These are phyloP conservation scores for Lampropteryx suffumata DNA, from an alignment of 2,888 invertebrate species.

Conservation along the genomic window DNA sequence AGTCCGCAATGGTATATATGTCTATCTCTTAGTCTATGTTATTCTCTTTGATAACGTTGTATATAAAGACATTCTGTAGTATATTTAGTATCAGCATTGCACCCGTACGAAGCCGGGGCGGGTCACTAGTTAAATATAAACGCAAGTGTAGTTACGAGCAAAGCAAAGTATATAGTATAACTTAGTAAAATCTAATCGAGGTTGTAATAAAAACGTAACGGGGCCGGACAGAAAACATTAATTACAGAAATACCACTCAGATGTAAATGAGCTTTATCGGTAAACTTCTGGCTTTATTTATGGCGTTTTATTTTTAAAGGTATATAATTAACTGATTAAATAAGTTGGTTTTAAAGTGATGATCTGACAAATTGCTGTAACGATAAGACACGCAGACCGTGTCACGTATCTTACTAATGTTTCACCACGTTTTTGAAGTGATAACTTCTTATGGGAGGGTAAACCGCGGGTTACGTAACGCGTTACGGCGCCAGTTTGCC, in stretches of 20 bases:
- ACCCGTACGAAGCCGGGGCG: no score
- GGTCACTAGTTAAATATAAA: no score
- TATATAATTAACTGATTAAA: constrained; percentile 5
- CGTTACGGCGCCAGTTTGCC: no score
- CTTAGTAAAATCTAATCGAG: constrained; percentile 45
- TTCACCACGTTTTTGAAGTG: no score
- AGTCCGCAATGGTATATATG: no score
- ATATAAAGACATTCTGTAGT: no score
- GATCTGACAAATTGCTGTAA: constrained; percentile 15
- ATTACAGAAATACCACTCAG: constrained; percentile 53
- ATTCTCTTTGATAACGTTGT: no score
- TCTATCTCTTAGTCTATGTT: no score
- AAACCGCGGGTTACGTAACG: no score
- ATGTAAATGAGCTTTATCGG: constrained; percentile 52
- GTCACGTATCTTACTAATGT: no score
- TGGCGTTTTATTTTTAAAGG: constrained; percentile 21
- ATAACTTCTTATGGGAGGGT: no score
- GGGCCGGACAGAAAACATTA: constrained; percentile 44
- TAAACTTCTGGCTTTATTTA: constrained; percentile 35
- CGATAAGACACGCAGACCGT: constrained; percentile 5
- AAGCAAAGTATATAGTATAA: constrained; percentile 21
- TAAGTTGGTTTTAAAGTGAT: constrained; percentile 11
- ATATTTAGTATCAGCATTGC: no score
- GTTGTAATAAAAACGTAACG: constrained; percentile 42
- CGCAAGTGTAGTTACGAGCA: not conserved